Percentiles rank a stretch among this genome's conserved stretches.
phyloP scores from a whole-genome alignment of 2,797 vertebrate genomes.

The Melopsittacus undulatus region DNA sequence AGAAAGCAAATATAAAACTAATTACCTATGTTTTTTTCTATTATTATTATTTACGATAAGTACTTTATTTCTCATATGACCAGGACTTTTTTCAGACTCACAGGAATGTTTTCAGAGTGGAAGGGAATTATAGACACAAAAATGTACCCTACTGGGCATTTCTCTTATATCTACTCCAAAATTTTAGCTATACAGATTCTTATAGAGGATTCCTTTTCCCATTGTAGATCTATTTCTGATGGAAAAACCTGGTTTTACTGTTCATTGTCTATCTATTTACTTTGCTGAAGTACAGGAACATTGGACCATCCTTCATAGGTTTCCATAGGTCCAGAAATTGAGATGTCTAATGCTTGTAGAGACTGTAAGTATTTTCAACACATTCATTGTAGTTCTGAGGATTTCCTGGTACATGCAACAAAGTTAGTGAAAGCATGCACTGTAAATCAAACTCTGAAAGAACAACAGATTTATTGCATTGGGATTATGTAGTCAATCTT shows the following conservation, averaged over 20 bases:
- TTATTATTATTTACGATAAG: neutral
- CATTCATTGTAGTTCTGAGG: neutral
- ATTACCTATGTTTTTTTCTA: accelerated
- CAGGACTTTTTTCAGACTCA: neutral
- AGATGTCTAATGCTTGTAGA: neutral
- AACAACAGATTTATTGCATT: neutral
- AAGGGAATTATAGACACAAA: neutral
- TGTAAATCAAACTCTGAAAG: neutral
- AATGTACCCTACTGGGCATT: neutral
- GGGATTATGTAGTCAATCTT: neutral
- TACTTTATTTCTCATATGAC: neutral
- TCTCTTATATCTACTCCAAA: neutral
- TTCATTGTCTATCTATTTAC: neutral
- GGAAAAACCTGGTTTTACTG: neutral
- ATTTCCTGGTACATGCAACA: neutral
- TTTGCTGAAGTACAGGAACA: neutral
- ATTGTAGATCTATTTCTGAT: neutral
- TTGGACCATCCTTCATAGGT: neutral
- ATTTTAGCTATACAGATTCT: neutral
- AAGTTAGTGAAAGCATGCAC: neutral
- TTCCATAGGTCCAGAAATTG: neutral
- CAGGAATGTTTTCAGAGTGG: neutral
- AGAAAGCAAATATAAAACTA: neutral
- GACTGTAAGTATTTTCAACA: neutral
- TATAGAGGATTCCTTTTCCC: neutral